phyloP scores from a whole-genome alignment of 2,797 vertebrate genomes.

The Smutsia temminckii region DNA sequence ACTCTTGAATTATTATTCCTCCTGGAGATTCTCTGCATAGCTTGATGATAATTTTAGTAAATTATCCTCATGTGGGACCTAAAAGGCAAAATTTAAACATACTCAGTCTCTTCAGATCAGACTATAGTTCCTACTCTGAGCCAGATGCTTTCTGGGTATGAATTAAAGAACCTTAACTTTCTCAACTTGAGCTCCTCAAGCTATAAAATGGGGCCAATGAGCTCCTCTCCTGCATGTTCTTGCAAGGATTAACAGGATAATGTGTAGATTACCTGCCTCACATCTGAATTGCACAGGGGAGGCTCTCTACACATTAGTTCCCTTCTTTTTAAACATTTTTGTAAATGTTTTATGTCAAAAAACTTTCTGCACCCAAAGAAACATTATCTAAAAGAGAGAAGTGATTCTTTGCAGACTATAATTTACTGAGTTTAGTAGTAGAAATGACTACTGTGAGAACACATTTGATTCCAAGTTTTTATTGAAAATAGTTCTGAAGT shows the following conservation, averaged over 20 bases:
- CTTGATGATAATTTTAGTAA: conserved; percentile 52
- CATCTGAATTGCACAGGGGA: neutral
- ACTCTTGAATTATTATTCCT: conserved; percentile 51
- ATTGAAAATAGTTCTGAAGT: neutral
- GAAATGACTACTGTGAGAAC: conserved; percentile 8
- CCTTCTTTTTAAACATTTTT: conserved; percentile 14
- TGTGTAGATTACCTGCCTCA: neutral
- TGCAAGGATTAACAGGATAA: neutral
- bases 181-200: neutral
- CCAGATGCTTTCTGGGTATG: neutral
- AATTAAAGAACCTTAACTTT: conserved; percentile 32
- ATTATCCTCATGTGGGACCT: conserved; percentile 50
- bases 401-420: neutral
- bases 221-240: neutral
- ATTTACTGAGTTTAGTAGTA: conserved; percentile 39
- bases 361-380: neutral
- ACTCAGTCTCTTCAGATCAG: conserved; percentile 37
- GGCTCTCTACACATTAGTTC: neutral
- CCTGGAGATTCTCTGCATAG: conserved; percentile 82
- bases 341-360: conserved; percentile 32
- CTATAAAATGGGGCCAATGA: neutral
- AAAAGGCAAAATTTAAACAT: conserved; percentile 62
- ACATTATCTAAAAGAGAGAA: conserved; percentile 32
- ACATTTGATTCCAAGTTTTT: neutral
- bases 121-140: neutral